Base-by-base conservation (phyloP, 2,113 vertebrate species). In the Centropristis striata region DNA sequence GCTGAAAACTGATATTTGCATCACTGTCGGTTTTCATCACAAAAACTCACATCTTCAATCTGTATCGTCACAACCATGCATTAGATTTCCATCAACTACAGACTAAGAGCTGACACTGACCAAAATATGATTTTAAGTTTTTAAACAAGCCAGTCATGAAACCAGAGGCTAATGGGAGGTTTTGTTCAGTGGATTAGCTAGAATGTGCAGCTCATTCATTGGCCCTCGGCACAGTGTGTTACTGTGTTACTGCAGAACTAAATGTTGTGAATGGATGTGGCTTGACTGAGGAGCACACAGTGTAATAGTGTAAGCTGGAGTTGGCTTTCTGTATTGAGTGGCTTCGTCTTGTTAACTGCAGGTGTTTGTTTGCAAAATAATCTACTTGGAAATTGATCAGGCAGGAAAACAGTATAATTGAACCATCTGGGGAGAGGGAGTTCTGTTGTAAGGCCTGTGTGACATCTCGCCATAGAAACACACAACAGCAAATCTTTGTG, bases 281-380 rank as follows among this genome's bases (percentile, higher is more conserved):
- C 63, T 50, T 44, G 66, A 57, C 57, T 16, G 25, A 46, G 41
- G 20, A 61, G 23, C 68, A 53, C 74, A 44, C 28, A 50, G 11
- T 37, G 58, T 51, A 78, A 14, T 36, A 47, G 32, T 81, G 85
- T 70, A 64, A 50, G 69, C 50, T 37, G 61, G 47, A 51, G 53
- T 55, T 36, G 21, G 18, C 3, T 36, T 37, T 79, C 18, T 65
- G 67, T 28, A 72, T 80, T 73, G 59, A 57, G 10, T 0, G 5
- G 23, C 50, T 69, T 63, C 69, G 63, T 47, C 39, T 13, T 32
- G 57, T 47, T 15, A 27, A 16, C 50, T 42, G 55, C 68, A 78
- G 66, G 41, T 74, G 58, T 54, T 73, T 54, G 39, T 23, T 41
- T 13, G 14, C 41, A 28, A 41, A 58, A 65, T 6, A 49, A 69